Evolutionary conservation across 1,140 invertebrate genomes (phyloP), one percentile per base, ranked within the genome.

Genomic region (Stegodyphus mimosarum): DNA sequence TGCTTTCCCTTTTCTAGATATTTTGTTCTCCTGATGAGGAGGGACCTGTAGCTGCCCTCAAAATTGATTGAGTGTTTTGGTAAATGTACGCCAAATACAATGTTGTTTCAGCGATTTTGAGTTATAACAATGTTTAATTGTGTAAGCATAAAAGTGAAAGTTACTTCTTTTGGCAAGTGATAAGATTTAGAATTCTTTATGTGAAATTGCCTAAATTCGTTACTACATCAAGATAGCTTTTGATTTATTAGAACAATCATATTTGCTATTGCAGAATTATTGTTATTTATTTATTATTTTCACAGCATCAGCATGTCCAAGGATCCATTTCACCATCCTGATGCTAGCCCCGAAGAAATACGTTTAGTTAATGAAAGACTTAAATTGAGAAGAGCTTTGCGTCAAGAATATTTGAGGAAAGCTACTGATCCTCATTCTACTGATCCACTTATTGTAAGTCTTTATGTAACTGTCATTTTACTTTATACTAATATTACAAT

Each of bases 361-460:
- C 50, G 17, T 60, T 51, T 84, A 18, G 64, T 76, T 5, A 74
- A 84, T 49, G 48, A 70, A 10, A 53, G 81, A 50, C 11, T 69
- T 9, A 53, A 84, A 63, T 11, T 84, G 17, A 64, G 53, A n/a
- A 74, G 66, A 55, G 81, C 81, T 7, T 70, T 84, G n/a, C 67
- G 67, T 17, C 53, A 53, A 13, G 81, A 84, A 63, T 84, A 76
- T 50, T 70, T 76, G 18, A 75, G 81, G 13, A 84, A 84, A 70
- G 11, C 51, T 13, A 76, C 81, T 18, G 81, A 84, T 71, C 81
- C 81, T n/a, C 73, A 84, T 63, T 48, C 48, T 55, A 75, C 81
- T 17, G 81, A 84, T 33, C 81, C 81, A 5, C 33, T 84, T 50
- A 64, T 84, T 13, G 81, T 84, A 63, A 60, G 81, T 70, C 67